Percentiles rank a stretch among this genome's conserved stretches.
phyloP scores from a whole-genome alignment of 2,113 vertebrate species.

The Hemiscyllium ocellatum region DNA sequence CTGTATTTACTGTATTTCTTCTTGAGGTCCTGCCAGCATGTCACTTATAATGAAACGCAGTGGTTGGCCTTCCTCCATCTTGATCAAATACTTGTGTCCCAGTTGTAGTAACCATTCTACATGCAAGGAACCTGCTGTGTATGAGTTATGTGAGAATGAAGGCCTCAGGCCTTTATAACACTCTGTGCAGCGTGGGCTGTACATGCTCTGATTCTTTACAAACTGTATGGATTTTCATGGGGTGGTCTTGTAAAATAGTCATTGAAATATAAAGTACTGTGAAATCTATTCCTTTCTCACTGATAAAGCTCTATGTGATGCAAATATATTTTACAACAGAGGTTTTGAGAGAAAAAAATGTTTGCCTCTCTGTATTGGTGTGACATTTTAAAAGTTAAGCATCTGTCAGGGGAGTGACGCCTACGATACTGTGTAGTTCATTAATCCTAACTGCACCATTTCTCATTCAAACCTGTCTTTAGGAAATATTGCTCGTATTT shows the following conservation, averaged over 20 bases:
- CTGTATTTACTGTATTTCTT: not conserved
- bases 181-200: not conserved
- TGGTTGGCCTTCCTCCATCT: constrained; percentile 24
- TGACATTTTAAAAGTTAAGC: constrained; percentile 11
- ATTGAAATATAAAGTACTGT: not conserved
- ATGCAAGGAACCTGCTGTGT: not conserved
- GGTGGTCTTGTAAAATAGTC: not conserved
- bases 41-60: not conserved
- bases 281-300: not conserved
- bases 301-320: not conserved
- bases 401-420: constrained; percentile 12
- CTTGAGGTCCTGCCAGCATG: not conserved
- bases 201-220: not conserved
- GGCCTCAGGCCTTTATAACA: not conserved
- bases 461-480: constrained; percentile 10
- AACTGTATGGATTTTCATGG: not conserved
- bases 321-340: not conserved
- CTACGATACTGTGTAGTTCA: not conserved
- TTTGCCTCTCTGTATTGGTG: constrained; percentile 14
- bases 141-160: not conserved
- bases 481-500: constrained; percentile 9
- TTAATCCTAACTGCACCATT: not conserved
- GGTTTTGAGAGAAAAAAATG: not conserved
- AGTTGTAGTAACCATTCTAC: not conserved
- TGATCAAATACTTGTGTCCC: constrained; percentile 1